Base-by-base conservation (phyloP, 2,888 invertebrate genomes). In the Tholera decimalis region DNA sequence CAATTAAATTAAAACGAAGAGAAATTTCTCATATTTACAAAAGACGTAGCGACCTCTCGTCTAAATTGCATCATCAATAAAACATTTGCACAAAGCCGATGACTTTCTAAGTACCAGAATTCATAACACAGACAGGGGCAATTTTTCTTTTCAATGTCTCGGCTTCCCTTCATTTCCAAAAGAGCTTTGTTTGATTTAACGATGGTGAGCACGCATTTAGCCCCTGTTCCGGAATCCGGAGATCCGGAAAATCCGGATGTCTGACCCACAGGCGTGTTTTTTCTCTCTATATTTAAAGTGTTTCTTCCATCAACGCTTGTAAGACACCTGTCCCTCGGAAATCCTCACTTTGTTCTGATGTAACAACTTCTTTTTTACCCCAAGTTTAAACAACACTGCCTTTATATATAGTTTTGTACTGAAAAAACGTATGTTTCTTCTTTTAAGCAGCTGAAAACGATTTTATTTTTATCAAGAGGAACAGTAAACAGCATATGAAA, bases 121-220 rank as follows among this genome's bases (percentile, higher is more conserved):
- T 80, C 79, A 74, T 68, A 79, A 66, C 46, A 64, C 22, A 43
- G 50, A 68, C 53, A 47, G 51, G 13, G 47, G 70, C 55, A 49
- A 82, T 82, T 71, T 72, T 64, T 69, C 70, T 64, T 82, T 64
- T 66, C 68, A 44, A 6, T 53, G 20, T 67, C 44, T 47, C 50
- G 18, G 50, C 51, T 69, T 59, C 47, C 46, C 72, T 77, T 80
- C 65, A 70, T 79, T 79, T 61, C 63, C 47, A 74, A 82, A 72
- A 58, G 64, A 61, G 63, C 72, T 65, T 80, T 82, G 75, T 82
- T 82, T 81, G 75, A 82, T 82, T 82, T 80, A 82, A 80, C 72
- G 68, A 74, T 55, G 70, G 58, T 41, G 49, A 67, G 61, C 82
- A 80, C 82, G 82, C 83, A 72, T 69, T 63, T 65, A 57, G 53